Percentiles rank a stretch among this genome's conserved stretches.
Conservation (phyloP, 2,113 vertebrate species). For the Rallus limicola region DNA sequence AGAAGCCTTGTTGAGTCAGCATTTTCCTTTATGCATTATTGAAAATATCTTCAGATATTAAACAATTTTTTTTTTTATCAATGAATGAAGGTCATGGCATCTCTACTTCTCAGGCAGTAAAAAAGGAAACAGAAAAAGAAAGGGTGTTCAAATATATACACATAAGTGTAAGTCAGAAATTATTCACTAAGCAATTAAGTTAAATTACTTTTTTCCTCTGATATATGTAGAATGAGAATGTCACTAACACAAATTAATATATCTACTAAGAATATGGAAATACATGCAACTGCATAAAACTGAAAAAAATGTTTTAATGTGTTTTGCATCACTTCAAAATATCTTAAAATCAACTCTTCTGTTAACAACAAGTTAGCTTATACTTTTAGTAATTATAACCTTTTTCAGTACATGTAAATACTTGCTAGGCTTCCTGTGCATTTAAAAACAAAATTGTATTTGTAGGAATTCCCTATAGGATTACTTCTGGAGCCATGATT, state of each 20-base stretch:
- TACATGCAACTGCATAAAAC: not conserved
- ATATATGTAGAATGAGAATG: not conserved
- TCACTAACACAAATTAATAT: not conserved
- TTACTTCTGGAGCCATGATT: not conserved
- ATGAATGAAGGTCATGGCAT: not conserved
- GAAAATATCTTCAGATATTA: not conserved
- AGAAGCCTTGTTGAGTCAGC: not conserved
- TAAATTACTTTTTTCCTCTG: not conserved
- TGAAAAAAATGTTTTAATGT: not conserved
- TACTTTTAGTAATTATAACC: not conserved
- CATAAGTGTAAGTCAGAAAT: not conserved
- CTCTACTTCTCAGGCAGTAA: not conserved
- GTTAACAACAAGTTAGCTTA: not conserved
- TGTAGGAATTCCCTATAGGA: not conserved
- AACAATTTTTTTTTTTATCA: not conserved
- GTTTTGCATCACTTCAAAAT: not conserved
- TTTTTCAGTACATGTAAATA: not conserved
- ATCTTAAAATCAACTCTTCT: not conserved
- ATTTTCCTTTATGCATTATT: not conserved
- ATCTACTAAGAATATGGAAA: not conserved
- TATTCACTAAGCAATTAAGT: not conserved
- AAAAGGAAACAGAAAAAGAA: not conserved
- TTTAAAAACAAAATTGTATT: not conserved
- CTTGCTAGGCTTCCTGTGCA: not conserved
- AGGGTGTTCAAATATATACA: not conserved